Evolutionary conservation across 2,113 vertebrate genomes (phyloP).

Genomic region (Collichthys lucidus): DNA sequence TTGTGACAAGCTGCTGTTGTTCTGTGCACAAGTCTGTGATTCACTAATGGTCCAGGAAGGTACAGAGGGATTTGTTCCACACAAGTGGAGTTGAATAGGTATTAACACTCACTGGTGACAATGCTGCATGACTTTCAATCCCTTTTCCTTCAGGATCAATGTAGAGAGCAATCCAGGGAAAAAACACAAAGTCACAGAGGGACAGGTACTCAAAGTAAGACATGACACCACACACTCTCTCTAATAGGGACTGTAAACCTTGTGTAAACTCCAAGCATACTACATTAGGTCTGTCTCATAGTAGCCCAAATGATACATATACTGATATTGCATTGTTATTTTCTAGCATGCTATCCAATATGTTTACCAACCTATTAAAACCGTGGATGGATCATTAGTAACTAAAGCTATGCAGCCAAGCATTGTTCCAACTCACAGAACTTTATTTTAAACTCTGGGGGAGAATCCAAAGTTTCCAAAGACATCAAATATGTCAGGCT

Average conservation of each 20-base stretch:
- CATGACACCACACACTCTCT: background rate
- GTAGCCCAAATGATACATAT: background rate
- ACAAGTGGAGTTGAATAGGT: slow-evolving; percentile 39
- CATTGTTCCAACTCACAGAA: too few relatives aligned
- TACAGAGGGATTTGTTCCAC: slow-evolving; percentile 56
- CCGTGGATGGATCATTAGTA: too few relatives aligned
- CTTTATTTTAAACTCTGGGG: too few relatives aligned
- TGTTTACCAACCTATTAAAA: background rate
- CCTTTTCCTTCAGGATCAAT: slow-evolving; percentile 6
- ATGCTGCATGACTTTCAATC: slow-evolving; percentile 28
- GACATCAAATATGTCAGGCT: too few relatives aligned
- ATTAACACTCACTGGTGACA: slow-evolving; percentile 41
- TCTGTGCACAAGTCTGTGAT: slow-evolving; percentile 17
- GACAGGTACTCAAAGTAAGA: background rate
- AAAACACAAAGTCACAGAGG: background rate
- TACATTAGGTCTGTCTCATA: background rate
- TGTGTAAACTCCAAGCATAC: too few relatives aligned
- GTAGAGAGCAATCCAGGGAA: background rate
- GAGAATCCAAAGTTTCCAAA: too few relatives aligned
- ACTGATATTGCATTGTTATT: background rate
- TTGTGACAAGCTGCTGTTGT: slow-evolving; percentile 49
- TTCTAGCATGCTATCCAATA: background rate
- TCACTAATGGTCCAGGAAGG: slow-evolving; percentile 31
- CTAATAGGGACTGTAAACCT: background rate
- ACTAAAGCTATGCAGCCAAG: too few relatives aligned